Base-by-base conservation (phyloP, 2,888 invertebrate genomes). In the Ryuthela nishihirai region DNA sequence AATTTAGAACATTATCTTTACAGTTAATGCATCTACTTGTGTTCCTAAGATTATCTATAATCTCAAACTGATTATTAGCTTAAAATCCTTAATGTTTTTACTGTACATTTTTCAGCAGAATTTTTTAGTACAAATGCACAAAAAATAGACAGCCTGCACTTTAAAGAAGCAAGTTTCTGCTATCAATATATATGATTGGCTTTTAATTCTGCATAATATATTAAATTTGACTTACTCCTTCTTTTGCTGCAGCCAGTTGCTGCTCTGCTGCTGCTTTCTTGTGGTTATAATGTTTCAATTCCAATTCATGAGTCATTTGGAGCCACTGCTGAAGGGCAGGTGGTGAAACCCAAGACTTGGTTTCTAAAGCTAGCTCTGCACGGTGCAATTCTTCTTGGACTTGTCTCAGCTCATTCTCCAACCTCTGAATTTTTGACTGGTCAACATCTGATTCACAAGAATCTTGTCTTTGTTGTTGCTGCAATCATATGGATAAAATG, bases 261-360 rank as follows among this genome's bases (percentile, higher is more conserved):
- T 83, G 78, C 68, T 93, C 89, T 0, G 92, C 93, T 38, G 81
- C 78, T 64, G 83, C 80, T 73, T 87, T 87, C 76, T 94, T 94
- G 68, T 87, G 83, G 58, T 87, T 81, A 73, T 92, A 94, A 20
- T 87, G 79, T 67, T 87, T 83, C 76, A 91, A 88, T 76, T 99
- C 98, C 58, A 93, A 81, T 78, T 99, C 98, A 75, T 97, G 92
- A 0, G 97, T 98, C 46, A 93, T 78, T 73, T 98, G 94, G 15
- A 99, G 78, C 92, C 97, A 95, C 65, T 89, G 87, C 72, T 97
- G 97, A 6, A 98, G 78, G 3, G 88, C 88, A 1, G 83, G 80
- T 0, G 93, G 91, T 1, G 94, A 90, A 21, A 88, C 83, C 88
- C 90, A 91, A 72, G 88, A 89, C 54, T 88, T 81, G 72, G 89